A percentile compares a stretch with the other conserved stretches of the same genome.
phyloP scores from a whole-genome alignment of 2,888 invertebrate genomes.

The Xanthorhoe designata region DNA sequence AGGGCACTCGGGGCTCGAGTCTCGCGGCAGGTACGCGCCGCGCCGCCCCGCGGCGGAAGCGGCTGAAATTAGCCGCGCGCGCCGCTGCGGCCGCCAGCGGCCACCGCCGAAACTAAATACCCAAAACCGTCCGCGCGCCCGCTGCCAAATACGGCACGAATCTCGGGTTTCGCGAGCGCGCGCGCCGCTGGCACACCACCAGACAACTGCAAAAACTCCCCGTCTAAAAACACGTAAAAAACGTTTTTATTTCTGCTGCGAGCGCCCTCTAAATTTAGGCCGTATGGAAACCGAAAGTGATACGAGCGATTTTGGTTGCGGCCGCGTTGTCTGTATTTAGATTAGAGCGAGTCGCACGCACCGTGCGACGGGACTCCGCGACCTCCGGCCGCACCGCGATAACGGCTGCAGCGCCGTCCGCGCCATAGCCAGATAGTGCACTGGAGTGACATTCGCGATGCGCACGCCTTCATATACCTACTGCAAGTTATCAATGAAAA shows the following conservation, averaged over 20 bases:
- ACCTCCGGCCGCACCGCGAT: slow-evolving; percentile 40
- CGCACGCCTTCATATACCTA: slow-evolving; percentile 37
- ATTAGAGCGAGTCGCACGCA: slow-evolving; percentile 68
- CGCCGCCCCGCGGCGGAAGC: too few species aligned
- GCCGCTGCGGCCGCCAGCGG: slow-evolving; percentile 44
- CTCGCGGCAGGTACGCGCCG: slow-evolving; percentile 40
- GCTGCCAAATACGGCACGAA: slow-evolving; percentile 83
- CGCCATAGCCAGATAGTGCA: slow-evolving; percentile 40
- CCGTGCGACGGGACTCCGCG: slow-evolving; percentile 33
- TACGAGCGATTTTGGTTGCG: slow-evolving; percentile 82
- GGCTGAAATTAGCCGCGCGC: slow-evolving; percentile 66
- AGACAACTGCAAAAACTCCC: slow-evolving; percentile 69
- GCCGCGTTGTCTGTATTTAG: slow-evolving; percentile 83
- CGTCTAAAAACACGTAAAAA: slow-evolving; percentile 84
- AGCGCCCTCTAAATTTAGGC: slow-evolving; percentile 84
- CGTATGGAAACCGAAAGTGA: slow-evolving; percentile 83
- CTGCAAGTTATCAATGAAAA: slow-evolving; percentile 52
- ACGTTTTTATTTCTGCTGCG: slow-evolving; percentile 82
- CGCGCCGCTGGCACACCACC: slow-evolving; percentile 69
- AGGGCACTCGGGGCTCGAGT: not conserved
- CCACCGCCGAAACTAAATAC: slow-evolving; percentile 43
- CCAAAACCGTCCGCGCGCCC: slow-evolving; percentile 45
- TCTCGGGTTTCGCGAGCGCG: slow-evolving; percentile 80
- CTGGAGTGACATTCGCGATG: slow-evolving; percentile 24
- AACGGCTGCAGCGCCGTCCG: slow-evolving; percentile 43